Evolutionary conservation across 2,797 vertebrate genomes (phyloP).

Genomic region (Muscicapa striata): DNA sequence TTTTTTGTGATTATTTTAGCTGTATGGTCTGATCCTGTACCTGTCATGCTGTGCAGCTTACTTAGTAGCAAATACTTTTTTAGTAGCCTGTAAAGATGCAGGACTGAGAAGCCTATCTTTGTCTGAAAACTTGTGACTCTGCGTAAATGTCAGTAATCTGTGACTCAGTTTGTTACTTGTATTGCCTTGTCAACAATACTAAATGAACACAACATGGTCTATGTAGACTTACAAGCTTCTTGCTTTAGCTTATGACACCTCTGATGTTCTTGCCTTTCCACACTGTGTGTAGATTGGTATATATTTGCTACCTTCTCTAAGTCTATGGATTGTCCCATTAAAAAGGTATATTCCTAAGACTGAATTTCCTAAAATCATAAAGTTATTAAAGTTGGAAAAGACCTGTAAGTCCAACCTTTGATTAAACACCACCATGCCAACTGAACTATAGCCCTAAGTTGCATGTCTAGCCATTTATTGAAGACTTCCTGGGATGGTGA

Average conservation of each 20-base stretch:
- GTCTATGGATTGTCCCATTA: background rate
- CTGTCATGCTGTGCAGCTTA: background rate
- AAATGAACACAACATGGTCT: background rate
- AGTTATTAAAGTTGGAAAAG: background rate
- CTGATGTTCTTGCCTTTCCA: background rate
- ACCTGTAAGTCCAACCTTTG: background rate
- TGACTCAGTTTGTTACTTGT: background rate
- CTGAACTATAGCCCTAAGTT: background rate
- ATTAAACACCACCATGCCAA: background rate
- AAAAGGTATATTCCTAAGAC: background rate
- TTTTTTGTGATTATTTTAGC: background rate
- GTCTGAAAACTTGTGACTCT: background rate
- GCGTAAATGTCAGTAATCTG: background rate
- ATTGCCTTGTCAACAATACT: background rate
- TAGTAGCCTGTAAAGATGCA: background rate
- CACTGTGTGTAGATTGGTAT: background rate
- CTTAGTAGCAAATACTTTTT: background rate
- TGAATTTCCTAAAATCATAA: background rate
- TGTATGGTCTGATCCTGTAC: background rate
- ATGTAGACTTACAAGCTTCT: background rate
- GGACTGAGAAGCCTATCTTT: background rate
- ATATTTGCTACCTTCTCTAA: background rate
- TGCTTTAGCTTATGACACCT: background rate
- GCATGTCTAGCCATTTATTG: rapidly evolving
- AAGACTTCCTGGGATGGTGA: background rate